Base-by-base conservation (phyloP, 2,888 invertebrate genomes). In the Calephelis perditalis region DNA sequence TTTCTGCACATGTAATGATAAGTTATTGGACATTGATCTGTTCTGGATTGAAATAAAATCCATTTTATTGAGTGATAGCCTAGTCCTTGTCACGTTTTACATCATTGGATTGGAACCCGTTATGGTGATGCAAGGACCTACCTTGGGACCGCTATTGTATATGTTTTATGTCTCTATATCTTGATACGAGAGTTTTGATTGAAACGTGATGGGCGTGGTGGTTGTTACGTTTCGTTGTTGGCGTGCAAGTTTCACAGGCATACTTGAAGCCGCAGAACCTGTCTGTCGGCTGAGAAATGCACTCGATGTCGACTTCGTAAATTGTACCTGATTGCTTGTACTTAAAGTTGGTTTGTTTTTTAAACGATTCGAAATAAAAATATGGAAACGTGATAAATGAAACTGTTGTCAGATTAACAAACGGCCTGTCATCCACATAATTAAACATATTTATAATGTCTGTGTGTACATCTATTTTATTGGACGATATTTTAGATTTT, bases 51-150 rank as follows among this genome's bases (percentile, higher is more conserved):
- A 72, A 82, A 87, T 88, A 88, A 87, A 88, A 86, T 72, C 78
- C 78, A 86, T 84, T 86, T 86, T 87, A 82, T 82, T 86, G 82
- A 84, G 81, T 81, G 83, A 86, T 84, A 78, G 73, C 69, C 77
- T 71, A 76, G 79, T 59, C 68, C 76, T 79, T 87, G 84, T 83
- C 84, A 82, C 87, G 82, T 87, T 88, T 79, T 81, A 80, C 79
- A 78, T 81, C 78, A 82, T 76, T 77, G 73, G 79, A 76, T 74
- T 68, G 71, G 66, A 77, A 75, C 76, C 72, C 68, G 76, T 73
- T 77, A 73, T 73, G 74, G 71, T 80, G 71, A 73, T 75, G 71
- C 81, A 82, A 82, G 82, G 83, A 63, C 70, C 68, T 76, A 74
- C 71, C 43, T 66, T 73, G 55, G 75, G 70, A 15, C 71, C 71